Evolutionary conservation across 2,113 vertebrate genomes (phyloP).

Genomic region (Poeciliopsis turrubarensis): DNA sequence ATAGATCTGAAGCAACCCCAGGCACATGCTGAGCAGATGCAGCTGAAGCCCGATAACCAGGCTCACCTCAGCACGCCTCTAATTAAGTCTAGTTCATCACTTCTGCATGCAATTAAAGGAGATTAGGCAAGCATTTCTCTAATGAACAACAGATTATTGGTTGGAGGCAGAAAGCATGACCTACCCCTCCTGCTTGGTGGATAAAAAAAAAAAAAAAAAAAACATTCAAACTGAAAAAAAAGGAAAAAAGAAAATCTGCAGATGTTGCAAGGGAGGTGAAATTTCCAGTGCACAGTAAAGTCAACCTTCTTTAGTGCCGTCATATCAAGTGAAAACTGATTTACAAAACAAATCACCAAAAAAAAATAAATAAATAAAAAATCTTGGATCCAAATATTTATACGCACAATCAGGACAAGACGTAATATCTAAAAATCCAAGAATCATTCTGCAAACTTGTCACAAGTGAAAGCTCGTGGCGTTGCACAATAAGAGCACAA

Average conservation of each 20-base stretch:
- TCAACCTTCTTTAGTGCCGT: neutral
- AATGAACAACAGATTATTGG: conserved; percentile 81
- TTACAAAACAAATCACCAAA: too few species aligned
- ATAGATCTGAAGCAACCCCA: conserved; percentile 60
- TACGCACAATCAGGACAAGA: neutral
- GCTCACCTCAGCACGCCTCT: conserved; percentile 70
- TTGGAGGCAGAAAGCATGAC: conserved; percentile 52
- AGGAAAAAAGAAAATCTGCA: conserved; percentile 48
- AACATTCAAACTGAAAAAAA: too few species aligned
- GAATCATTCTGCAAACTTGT: neutral
- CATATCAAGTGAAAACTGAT: neutral
- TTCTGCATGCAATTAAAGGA: conserved; percentile 76
- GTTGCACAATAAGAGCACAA: neutral
- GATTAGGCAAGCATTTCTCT: conserved; percentile 68
- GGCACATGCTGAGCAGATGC: conserved; percentile 74
- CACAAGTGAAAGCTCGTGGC: neutral
- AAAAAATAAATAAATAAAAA: too few species aligned
- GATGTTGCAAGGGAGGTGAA: conserved; percentile 59
- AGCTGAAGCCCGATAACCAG: conserved; percentile 60
- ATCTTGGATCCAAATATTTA: too few species aligned
- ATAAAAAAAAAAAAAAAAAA: conserved; percentile 43
- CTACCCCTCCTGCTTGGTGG: conserved; percentile 49
- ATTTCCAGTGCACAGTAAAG: conserved; percentile 6
- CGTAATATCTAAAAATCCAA: neutral
- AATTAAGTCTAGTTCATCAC: conserved; percentile 79